Evolutionary conservation across 2,888 invertebrate species (phyloP).

Genomic region (Chironomus tentans): DNA sequence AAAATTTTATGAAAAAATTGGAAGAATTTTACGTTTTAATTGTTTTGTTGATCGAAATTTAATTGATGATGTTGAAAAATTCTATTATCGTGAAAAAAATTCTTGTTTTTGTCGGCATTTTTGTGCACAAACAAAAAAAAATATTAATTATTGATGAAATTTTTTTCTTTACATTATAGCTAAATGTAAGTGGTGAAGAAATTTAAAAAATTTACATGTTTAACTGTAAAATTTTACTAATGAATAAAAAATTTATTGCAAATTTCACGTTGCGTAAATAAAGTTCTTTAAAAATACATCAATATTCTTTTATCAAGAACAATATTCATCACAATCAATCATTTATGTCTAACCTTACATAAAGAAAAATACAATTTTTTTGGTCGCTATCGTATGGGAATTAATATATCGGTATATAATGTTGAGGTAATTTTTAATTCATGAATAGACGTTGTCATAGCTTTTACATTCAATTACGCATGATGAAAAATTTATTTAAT

Average conservation of each 20-base stretch:
- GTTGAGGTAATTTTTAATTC: slow-evolving; percentile 10
- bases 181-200: neutral
- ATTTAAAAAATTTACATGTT: slow-evolving; percentile 23
- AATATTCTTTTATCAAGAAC: neutral
- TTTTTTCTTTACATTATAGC: neutral
- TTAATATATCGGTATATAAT: too few species aligned
- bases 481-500: neutral
- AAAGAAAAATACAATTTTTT: neutral
- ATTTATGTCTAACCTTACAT: slow-evolving; percentile 9
- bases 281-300: slow-evolving; percentile 18
- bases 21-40: neutral
- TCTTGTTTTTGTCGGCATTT: too few species aligned
- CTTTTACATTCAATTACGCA: neutral
- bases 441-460: slow-evolving; percentile 26
- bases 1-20: neutral
- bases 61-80: too few species aligned
- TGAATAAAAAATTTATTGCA: slow-evolving; percentile 12
- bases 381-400: slow-evolving; percentile 10
- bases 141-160: neutral
- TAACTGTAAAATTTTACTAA: slow-evolving; percentile 23
- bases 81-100: too few species aligned
- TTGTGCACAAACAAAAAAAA: too few species aligned
- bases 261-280: slow-evolving; percentile 19
- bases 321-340: neutral
- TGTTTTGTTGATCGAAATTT: neutral